Base-by-base conservation (phyloP, 2,888 invertebrate species). In the Platycheirus albimanus region DNA sequence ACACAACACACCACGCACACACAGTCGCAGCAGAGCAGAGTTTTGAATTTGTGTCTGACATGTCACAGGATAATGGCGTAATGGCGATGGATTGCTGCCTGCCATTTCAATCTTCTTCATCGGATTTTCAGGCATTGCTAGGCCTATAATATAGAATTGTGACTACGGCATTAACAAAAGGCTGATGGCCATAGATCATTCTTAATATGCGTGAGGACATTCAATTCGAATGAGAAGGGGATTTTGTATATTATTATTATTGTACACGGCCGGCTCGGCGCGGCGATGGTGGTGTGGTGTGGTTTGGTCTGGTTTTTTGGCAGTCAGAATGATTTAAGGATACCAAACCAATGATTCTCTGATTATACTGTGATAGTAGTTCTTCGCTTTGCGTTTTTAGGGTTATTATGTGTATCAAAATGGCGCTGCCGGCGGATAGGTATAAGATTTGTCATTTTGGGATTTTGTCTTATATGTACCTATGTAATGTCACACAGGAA, bases 21-120 rank as follows among this genome's bases (percentile, higher is more conserved):
- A 47, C 24, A 4, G 1, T 36, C n/a, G 15, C 41, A 58, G 11
- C 36, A 33, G 36, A 64, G 49, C 3, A n/a, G 24, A 67, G 36
- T 47, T n/a, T n/a, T 19, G 45, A 63, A 63, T 76, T 71, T 78
- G 56, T 70, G 51, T 83, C 43, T 69, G 78, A 78, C 83, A 83
- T 78, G 81, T 81, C 71, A 77, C 81, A 43, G 52, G 77, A 81
- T 81, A 77, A 81, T 76, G 67, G 77, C 61, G 81, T 74, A 83
- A 83, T 78, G 83, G 78, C 83, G 83, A 83, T 78, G 83, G 78
- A 83, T 83, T 83, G 78, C 72, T 83, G 79, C 52, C 78, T 83
- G 69, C 63, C 79, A 58, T 84, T 84, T 84, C 84, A 79, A 84
- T 84, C 83, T 79, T 84, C 74, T 56, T 84, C 78, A 74, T 61